Evolutionary conservation across 2,888 invertebrate genomes (phyloP), one percentile per base, ranked within the genome.

Genomic region (Caenorhabditis panamensis): DNA sequence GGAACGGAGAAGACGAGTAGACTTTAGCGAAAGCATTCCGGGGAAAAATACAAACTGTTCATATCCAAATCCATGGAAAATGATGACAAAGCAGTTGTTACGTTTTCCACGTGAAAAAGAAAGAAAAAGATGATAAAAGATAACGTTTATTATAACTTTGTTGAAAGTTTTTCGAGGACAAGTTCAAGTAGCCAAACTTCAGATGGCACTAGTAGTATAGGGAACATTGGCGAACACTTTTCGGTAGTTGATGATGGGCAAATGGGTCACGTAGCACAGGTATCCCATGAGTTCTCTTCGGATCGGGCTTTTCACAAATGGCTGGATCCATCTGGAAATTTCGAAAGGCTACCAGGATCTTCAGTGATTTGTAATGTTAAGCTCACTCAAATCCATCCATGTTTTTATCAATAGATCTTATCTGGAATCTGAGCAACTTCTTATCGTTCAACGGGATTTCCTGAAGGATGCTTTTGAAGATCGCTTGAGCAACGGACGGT

Each of bases 311-410:
- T 62, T 76, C 47, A 76, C 24, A 22, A 76, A 76, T 22, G 76
- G 76, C 37, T 68, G 76, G 49, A 76, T 56, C 76, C 76, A 75
- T 61, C 61, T 59, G 61, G 8, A 75, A 66, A n/a, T n/a, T n/a
- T n/a, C n/a, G n/a, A n/a, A n/a, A n/a, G n/a, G n/a, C 41, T 24
- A 18, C 11, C 6, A 18, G 37, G 18, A 1, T 26, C 24, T 20
- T 24, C 1, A 8, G 51, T 26, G 26, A 28, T 62, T 8, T 20
- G 9, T 5, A 20, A n/a, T 62, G 18, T 28, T 31, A 59, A 59
- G 54, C 71, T 58, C 18, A 64, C 73, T 59, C 73, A 24, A 49
- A 64, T 0, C 58, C 49, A 9, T 36, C 53, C 36, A 49, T 36
- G 22, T 28, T 26, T 26, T 61, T 26, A 36, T 76, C 61, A n/a